Evolutionary conservation across 2,888 invertebrate genomes (phyloP), one percentile per base, ranked within the genome.

Genomic region (Deilephila porcellus): DNA sequence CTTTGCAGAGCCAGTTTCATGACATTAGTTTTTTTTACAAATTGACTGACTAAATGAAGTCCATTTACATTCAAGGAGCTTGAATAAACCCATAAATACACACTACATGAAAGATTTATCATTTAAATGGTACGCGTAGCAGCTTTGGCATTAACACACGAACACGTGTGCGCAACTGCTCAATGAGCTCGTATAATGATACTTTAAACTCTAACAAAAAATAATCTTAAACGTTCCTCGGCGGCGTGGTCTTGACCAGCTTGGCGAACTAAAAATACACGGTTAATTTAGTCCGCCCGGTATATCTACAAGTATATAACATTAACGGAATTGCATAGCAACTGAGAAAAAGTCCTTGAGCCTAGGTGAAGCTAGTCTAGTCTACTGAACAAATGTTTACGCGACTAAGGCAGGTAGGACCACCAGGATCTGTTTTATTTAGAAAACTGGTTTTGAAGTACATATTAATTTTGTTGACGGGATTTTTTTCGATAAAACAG

Each of bases 231-330:
- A 64, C 37, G 37, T 45, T 37, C 8, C 25, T 4, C 25, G 17
- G 25, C 52, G 25, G 45, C 45, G 45, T 45, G 25, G 8, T 17
- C 17, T 20, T 17, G 17, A 60, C 60, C 60, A 25, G 17, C 25
- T 25, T 25, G 25, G 11, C 45, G 3, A 45, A 17, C 14, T 67
- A 67, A 25, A 64, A 67, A 67, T 67, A 67, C 25, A 20, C 45
- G 67, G 14, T 14, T 67, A 67, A 45, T 67, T 67, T 25, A 25
- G 52, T 52, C 25, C 6, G 20, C 20, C n/a, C 34, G 17, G 71
- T 71, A 60, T 19, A 59, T 71, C 20, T 60, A 45, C 19, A n/a
- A 37, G 70, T 60, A 60, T 60, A 59, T n/a, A 29, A n/a, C 6
- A 37, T 20, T 45, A 71, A 45, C 25, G 32, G 7, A 64, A 20